Percentiles rank a stretch among this genome's conserved stretches.
Evolutionary conservation across 2,113 vertebrate genomes (phyloP).

Genomic region (Halichoerus grypus): DNA sequence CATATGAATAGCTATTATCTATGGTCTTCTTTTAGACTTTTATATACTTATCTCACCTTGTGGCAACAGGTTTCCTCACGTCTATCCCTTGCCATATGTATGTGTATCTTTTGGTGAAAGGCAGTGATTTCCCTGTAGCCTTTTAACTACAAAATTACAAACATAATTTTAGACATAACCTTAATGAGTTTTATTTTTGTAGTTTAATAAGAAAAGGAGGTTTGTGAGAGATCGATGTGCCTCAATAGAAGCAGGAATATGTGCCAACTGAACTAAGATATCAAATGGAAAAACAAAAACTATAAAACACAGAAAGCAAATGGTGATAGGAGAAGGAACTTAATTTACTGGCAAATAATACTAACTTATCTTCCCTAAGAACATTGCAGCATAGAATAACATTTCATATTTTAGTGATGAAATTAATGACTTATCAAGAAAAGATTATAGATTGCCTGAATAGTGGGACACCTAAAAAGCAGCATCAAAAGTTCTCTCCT

Average conservation of each 20-base stretch:
- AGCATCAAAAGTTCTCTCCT: conserved; percentile 1
- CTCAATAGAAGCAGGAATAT: not conserved
- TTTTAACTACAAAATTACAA: conserved; percentile 3
- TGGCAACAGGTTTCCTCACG: not conserved
- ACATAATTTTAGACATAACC: conserved; percentile 12
- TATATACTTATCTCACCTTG: not conserved
- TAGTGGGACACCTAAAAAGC: conserved; percentile 13
- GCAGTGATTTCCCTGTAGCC: not conserved
- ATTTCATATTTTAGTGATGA: conserved; percentile 54
- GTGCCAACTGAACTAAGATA: conserved; percentile 21
- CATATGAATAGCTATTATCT: not conserved
- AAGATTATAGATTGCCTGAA: not conserved
- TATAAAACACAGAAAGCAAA: conserved; percentile 15
- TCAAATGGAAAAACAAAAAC: not conserved
- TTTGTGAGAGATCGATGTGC: not conserved
- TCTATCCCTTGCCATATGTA: not conserved
- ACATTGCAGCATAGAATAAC: conserved; percentile 8
- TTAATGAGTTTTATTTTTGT: not conserved
- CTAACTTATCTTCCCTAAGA: not conserved
- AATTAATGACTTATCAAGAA: conserved; percentile 20
- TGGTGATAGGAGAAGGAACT: not conserved
- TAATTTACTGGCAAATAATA: conserved; percentile 40
- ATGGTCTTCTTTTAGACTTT: not conserved
- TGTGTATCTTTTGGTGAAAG: not conserved
- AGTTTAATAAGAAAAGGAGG: conserved; percentile 28